Conservation (phyloP, 1,140 invertebrate species). For the Drosophila murphyi region DNA sequence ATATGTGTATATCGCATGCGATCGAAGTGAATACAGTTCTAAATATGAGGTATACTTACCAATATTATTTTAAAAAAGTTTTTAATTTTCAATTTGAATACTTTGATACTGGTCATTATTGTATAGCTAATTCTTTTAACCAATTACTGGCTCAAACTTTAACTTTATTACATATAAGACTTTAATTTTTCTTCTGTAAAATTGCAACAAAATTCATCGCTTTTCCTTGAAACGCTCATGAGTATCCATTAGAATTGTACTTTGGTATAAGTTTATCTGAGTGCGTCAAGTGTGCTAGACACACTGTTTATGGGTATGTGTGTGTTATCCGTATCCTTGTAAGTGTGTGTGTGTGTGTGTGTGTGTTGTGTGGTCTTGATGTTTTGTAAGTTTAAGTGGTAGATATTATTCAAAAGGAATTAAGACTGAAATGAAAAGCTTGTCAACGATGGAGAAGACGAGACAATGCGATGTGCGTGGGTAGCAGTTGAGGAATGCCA, state of each 20-base stretch:
- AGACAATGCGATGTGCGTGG: conserved; percentile 12
- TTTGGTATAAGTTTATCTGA: conserved; percentile 60
- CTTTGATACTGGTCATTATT: too few relatives aligned
- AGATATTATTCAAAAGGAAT: conserved; percentile 82
- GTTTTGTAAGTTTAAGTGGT: conserved; percentile 81
- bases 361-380: conserved; percentile 62
- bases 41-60: too few relatives aligned
- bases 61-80: too few relatives aligned
- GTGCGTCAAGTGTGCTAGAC: conserved; percentile 26
- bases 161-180: neutral
- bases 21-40: too few relatives aligned
- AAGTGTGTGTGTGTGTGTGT: conserved; percentile 13
- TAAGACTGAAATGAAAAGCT: conserved; percentile 79
- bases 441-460: conserved; percentile 56
- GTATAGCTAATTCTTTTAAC: too few relatives aligned
- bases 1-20: too few relatives aligned
- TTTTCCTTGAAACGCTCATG: conserved; percentile 14
- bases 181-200: neutral
- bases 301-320: neutral
- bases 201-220: neutral
- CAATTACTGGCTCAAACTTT: neutral
- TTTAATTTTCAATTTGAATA: too few relatives aligned
- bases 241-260: conserved; percentile 44
- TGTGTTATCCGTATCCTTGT: conserved; percentile 7
- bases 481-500: conserved; percentile 39